These are phyloP conservation scores for Cyprinodon diabolis DNA, from an alignment of 2,797 vertebrate species.

Conservation along the genomic window DNA sequence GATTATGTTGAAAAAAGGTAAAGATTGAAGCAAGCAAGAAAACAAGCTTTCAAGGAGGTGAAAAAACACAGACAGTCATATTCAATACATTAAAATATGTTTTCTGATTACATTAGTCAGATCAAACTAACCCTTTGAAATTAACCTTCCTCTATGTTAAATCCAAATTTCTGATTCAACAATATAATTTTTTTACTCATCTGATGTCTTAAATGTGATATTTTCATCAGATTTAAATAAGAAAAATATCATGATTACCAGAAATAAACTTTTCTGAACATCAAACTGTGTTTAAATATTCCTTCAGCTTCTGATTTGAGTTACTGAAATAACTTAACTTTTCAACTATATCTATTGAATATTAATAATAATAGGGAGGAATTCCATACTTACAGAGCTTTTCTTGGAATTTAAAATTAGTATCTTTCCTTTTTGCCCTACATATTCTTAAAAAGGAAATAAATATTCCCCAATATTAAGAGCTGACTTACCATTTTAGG, in stretches of 20 bases:
- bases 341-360: too few species aligned
- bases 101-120: too few species aligned
- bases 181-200: neutral
- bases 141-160: too few species aligned
- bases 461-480: neutral
- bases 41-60: too few species aligned
- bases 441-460: neutral
- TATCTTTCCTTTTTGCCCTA: neutral
- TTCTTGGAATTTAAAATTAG: neutral
- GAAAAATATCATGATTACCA: neutral
- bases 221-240: neutral
- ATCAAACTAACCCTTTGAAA: too few species aligned
- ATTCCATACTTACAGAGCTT: too few species aligned
- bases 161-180: too few species aligned
- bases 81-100: too few species aligned
- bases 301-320: neutral
- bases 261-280: neutral
- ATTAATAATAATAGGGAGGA: too few species aligned
- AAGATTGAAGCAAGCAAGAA: neutral
- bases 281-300: too few species aligned
- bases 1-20: neutral
- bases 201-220: neutral
- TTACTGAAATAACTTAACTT: neutral
- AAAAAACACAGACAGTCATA: neutral
- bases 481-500: slow-evolving; percentile 78